Evolutionary conservation across 2,797 vertebrate species (phyloP).

Genomic region (Hyperoplus lanceolatus): DNA sequence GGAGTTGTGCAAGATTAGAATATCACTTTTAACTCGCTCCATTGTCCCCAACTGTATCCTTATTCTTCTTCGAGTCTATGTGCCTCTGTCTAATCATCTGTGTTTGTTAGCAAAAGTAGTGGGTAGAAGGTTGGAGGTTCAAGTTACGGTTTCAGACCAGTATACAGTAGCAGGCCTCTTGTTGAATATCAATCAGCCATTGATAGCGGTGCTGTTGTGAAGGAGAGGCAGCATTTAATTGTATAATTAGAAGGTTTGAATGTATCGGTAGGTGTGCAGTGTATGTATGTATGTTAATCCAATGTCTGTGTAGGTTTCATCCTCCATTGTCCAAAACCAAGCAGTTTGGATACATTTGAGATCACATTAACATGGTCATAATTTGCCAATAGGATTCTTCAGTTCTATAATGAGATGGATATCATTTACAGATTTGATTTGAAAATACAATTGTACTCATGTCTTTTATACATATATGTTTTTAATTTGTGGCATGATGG

Average conservation of each 20-base stretch:
- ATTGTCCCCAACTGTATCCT: constrained; percentile 54
- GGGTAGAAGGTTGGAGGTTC: not conserved
- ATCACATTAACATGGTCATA: no score
- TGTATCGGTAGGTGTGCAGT: not conserved
- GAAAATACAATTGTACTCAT: no score
- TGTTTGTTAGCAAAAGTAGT: constrained; percentile 25
- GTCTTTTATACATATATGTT: no score
- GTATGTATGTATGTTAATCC: not conserved
- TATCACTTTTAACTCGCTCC: constrained; percentile 42
- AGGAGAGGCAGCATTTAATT: not conserved
- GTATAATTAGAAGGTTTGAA: not conserved
- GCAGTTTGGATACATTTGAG: not conserved
- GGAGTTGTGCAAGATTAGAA: constrained; percentile 38
- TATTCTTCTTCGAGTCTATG: not conserved
- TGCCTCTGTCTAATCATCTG: constrained; percentile 9
- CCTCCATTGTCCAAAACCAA: not conserved
- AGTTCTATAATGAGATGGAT: no score
- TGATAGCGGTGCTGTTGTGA: constrained; percentile 1
- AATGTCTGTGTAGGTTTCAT: not conserved
- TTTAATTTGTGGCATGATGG: no score
- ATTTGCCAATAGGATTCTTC: not conserved
- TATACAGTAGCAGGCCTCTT: not conserved
- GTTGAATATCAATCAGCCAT: constrained; percentile 5
- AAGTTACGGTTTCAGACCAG: constrained; percentile 1
- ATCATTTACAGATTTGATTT: no score